Percentiles rank a stretch among this genome's conserved stretches.
These are phyloP conservation scores for Eristalinus aeneus DNA, from an alignment of 2,888 invertebrate genomes.

Conservation along the genomic window DNA sequence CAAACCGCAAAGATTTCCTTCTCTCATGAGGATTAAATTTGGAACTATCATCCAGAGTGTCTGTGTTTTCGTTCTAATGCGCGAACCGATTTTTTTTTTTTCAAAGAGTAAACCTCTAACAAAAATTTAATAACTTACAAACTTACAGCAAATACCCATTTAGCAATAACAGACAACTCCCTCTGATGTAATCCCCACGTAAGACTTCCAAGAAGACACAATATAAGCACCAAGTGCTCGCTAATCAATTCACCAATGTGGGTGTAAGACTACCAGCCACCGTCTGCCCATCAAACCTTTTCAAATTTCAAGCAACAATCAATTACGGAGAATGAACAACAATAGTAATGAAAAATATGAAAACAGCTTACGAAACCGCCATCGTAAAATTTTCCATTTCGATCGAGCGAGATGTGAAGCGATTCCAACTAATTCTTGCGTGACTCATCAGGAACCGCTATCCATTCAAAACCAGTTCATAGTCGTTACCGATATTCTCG, in stretches of 20 bases:
- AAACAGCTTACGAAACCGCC: slow-evolving; percentile 3
- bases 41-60: no score
- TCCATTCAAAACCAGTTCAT: not conserved
- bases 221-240: not conserved
- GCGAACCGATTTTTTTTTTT: no score
- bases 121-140: no score
- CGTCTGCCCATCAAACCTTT: not conserved
- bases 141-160: no score
- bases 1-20: no score
- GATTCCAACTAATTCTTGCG: not conserved
- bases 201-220: not conserved
- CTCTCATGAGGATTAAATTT: no score
- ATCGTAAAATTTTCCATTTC: not conserved
- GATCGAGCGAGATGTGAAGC: not conserved
- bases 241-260: slow-evolving; percentile 9
- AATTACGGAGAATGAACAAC: slow-evolving; percentile 3
- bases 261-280: slow-evolving; percentile 1
- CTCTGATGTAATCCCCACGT: not conserved
- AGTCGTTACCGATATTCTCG: not conserved
- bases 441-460: not conserved
- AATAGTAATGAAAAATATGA: not conserved
- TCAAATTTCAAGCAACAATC: slow-evolving; percentile 3
- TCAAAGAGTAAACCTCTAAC: no score
- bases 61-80: no score
- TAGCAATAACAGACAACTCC: no score